Evolutionary conservation across 23 tunicate genomes (phyloP), one percentile per base, ranked within the genome.

Genomic region (Clavelina lepadiformis): DNA sequence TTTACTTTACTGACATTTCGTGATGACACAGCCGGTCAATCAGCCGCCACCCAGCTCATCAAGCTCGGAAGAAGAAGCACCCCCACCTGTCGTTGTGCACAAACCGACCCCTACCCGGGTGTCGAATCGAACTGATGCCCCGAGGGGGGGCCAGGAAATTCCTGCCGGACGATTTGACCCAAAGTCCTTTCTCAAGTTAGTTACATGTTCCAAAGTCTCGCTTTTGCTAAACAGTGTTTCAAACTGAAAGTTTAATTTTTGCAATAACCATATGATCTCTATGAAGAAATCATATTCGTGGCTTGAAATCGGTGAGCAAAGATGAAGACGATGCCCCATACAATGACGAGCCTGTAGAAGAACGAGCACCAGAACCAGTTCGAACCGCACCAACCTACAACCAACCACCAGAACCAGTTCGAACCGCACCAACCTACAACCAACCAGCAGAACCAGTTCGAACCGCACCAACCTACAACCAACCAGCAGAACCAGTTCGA

Each of bases 91-190:
- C 21, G 52, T 55, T 20, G 58, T 58, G 32, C 72, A 65, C 22
- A 80, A 71, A 62, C 78, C 78, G 21, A 35, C 51, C 41, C 5
- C 67, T 1, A 3, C 61, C 11, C 56, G 75, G 35, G 56, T 27
- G 25, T 33, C 46, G 44, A 36, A 36, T 33, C 65, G 63, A 62
- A 44, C 67, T 28, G 82, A 78, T 3, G 38, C 72, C 20, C 72
- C 72, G 1, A 65, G 81, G 28, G 96, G 85, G 2, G 27, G 36
- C 21, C 85, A 88, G 52, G 75, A 79, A 44, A 81, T 89, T 31
- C 97, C 97, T 2, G 55, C 73, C n/a, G 97, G 97, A 35, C 41
- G 97, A 64, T 89, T 89, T 49, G 97, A 89, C 66, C 97, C 97
- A 3, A 76, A 81, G 22, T 89, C 97, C 5, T 89, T 89, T 50